Conservation (phyloP, 2,113 vertebrate species). For the Mirza zaza region DNA sequence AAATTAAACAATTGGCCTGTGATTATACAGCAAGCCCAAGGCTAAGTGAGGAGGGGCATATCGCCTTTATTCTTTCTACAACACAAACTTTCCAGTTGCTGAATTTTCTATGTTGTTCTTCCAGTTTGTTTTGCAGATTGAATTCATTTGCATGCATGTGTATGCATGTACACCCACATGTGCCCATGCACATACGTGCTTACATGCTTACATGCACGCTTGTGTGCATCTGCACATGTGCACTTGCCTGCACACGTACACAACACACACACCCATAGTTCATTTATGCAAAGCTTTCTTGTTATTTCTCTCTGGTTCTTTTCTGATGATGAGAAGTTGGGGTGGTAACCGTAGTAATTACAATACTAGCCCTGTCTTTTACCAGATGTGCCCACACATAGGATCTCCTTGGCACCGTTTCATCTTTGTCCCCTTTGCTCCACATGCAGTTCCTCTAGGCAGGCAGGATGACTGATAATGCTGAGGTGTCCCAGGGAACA, state of each 20-base stretch:
- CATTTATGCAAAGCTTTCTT: neutral
- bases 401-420: neutral
- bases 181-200: fast-evolving
- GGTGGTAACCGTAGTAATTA: neutral
- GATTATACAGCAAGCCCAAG: neutral
- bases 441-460: neutral
- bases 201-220: neutral
- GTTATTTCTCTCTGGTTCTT: neutral
- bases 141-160: neutral
- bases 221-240: neutral
- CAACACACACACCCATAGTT: neutral
- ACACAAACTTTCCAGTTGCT: neutral
- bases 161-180: fast-evolving
- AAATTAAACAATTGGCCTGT: neutral
- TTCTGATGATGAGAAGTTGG: neutral
- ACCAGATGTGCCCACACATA: neutral
- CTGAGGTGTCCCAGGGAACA: neutral
- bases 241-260: fast-evolving
- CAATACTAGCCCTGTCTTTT: neutral
- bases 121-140: neutral
- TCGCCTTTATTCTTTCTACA: neutral
- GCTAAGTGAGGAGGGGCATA: neutral
- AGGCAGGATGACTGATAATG: neutral
- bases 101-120: neutral
- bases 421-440: neutral